phyloP scores from a whole-genome alignment of 2,113 vertebrate species.

The Corythaeola cristata region DNA sequence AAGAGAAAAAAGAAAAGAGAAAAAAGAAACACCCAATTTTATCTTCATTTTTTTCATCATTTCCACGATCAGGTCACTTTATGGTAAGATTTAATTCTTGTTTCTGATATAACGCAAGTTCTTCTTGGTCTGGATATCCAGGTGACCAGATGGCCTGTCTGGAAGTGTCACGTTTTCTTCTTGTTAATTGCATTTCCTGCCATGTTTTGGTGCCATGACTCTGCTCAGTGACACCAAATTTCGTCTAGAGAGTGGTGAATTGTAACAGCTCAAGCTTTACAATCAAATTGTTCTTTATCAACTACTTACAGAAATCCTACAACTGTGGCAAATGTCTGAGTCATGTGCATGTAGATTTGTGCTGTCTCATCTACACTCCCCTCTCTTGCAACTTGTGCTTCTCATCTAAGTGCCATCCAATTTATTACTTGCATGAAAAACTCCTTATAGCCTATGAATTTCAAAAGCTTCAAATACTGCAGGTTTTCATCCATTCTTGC shows the following conservation, averaged over 20 bases:
- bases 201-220: background rate
- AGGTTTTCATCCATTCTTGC: background rate
- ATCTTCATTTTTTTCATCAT: background rate
- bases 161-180: background rate
- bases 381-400: background rate
- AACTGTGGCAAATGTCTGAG: background rate
- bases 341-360: background rate
- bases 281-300: conserved; percentile 6
- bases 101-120: background rate
- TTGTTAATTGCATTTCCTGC: background rate
- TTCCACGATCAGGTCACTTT: background rate
- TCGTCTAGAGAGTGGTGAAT: background rate
- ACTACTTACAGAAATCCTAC: background rate
- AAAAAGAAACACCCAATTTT: background rate
- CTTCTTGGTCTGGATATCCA: background rate
- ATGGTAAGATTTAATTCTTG: background rate
- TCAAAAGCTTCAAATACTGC: background rate
- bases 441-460: background rate
- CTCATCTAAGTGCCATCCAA: background rate
- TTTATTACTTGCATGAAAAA: background rate
- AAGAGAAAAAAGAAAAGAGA: background rate
- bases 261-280: background rate
- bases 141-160: background rate
- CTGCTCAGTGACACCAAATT: background rate
- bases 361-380: background rate